These are phyloP conservation scores for Ferdinandea cuprea DNA, from an alignment of 2,888 invertebrate species.

Conservation along the genomic window DNA sequence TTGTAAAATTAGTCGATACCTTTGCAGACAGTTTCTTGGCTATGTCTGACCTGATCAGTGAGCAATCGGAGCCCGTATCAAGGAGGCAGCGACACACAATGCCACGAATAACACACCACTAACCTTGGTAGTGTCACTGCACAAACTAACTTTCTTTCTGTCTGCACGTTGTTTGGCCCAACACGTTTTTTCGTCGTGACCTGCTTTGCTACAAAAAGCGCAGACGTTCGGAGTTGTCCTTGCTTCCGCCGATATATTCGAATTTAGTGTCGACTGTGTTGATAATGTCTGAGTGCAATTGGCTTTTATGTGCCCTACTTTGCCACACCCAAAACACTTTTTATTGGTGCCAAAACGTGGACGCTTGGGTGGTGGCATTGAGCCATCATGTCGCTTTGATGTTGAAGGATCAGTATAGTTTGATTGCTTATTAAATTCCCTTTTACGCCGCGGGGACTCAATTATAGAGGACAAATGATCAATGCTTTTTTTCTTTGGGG, in stretches of 20 bases:
- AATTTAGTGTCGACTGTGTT: background rate
- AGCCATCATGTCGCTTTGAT: no score
- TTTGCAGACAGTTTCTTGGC: background rate
- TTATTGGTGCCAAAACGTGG: no score
- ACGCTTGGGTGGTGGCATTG: no score
- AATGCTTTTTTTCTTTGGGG: no score
- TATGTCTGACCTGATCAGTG: no score
- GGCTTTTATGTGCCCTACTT: slow-evolving; percentile 16
- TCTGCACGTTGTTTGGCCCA: slow-evolving; percentile 22
- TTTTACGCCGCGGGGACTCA: no score
- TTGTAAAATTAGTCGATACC: background rate
- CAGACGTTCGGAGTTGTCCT: slow-evolving; percentile 1
- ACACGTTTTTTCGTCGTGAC: slow-evolving; percentile 20
- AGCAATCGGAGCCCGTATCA: no score
- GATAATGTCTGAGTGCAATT: no score
- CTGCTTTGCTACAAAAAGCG: slow-evolving; percentile 19
- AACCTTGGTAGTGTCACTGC: background rate
- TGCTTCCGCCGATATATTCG: background rate
- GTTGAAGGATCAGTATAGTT: no score
- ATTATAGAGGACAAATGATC: no score
- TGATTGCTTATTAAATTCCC: no score
- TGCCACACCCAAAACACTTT: slow-evolving; percentile 16
- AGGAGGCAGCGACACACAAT: slow-evolving; percentile 8
- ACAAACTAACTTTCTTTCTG: slow-evolving; percentile 16
- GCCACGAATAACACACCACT: slow-evolving; percentile 1